Base-by-base conservation (phyloP, 2,113 vertebrate species). In the Peromyscus californicus region DNA sequence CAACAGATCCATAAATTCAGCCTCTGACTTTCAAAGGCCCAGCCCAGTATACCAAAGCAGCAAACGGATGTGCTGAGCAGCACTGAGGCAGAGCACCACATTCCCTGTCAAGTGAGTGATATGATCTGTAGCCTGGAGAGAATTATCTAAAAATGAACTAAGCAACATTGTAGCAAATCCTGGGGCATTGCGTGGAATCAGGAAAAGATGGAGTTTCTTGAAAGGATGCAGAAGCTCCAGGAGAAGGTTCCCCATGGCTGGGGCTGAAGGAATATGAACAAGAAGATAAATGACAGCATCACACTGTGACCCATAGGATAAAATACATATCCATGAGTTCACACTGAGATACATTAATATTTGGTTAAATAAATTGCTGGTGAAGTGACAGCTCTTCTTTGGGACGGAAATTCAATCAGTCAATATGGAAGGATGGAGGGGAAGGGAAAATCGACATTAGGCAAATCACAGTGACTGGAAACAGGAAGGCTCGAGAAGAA, bases 321-420 rank as follows among this genome's bases (percentile, higher is more conserved):
- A 95, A 92, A 84, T 36, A 74, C 72, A 48, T 87, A 42, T 11
- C 48, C 45, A 36, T 19, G 36, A 96, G 75, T 72, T 72, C 74
- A 74, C 48, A 61, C 67, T 65, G 24, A 79, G 42, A 36, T 67
- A 26, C 79, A 86, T 86, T 91, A 74, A 61, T 75, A 92, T 33
- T 90, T 90, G 69, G 80, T 67, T 84, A 97, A 86, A 45, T 95
- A 86, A 89, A 51, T 69, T n/a, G 1, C 42, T 67, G 48, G 75
- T 57, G 74, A 45, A 48, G n/a, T 31, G 12, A 79, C 70, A 59
- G 31, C 12, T 94, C 61, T 67, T 80, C 54, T 61, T 85, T 75
- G 29, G 33, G 26, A 33, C 24, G 31, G 70, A 88, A 94, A 94
- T 57, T 59, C 36, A 69, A 59, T 75, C 63, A 90, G 12, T 75